Base-by-base conservation (phyloP, 1,140 invertebrate species). In the Copidosoma floridanum region DNA sequence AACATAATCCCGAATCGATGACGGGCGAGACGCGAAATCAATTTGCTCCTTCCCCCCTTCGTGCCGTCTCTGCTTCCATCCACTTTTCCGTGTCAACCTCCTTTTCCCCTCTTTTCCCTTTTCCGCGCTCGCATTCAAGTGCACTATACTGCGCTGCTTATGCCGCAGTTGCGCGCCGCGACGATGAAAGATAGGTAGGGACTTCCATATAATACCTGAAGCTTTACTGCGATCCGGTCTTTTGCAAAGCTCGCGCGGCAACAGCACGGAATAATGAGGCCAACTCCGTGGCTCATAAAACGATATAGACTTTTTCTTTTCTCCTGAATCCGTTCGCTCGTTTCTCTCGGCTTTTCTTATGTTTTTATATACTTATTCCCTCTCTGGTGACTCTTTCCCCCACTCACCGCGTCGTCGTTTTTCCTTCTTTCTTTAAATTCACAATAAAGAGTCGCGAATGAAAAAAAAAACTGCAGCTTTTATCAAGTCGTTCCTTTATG, bases 1-100 rank as follows among this genome's bases (percentile, higher is more conserved):
- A 71, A 77, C 76, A 76, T 78, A 76, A 78, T 77, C 70, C 66
- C 63, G 71, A 77, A 76, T 77, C 72, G 75, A 77, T 78, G 66
- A 67, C 71, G 68, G 73, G 68, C 72, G 65, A n/a, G n/a, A 67
- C 62, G 66, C 60, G 63, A 70, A 75, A 76, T 78, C 75, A 74
- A 76, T 77, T 76, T 74, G 56, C 64, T 58, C 64, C 61, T 64
- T 40, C 43, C 58, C 38, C 37, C 41, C 27, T 14, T 41, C 23
- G 23, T 14, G 3, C 27, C 24, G 20, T 23, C 12, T 10, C 20
- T n/a, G 37, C 43, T 60, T 35, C 37, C 41, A 27, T 14, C 40
- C 23, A 14, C 10, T 32, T 32, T 32, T 32, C 12, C 29, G 6
- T 12, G 29, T 12, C 12, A 6, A 2, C 6, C 37, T 18, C 14